Percentiles rank a stretch among this genome's conserved stretches.
Conservation (phyloP, 2,113 vertebrate species). For the Arothron firmamentum region DNA sequence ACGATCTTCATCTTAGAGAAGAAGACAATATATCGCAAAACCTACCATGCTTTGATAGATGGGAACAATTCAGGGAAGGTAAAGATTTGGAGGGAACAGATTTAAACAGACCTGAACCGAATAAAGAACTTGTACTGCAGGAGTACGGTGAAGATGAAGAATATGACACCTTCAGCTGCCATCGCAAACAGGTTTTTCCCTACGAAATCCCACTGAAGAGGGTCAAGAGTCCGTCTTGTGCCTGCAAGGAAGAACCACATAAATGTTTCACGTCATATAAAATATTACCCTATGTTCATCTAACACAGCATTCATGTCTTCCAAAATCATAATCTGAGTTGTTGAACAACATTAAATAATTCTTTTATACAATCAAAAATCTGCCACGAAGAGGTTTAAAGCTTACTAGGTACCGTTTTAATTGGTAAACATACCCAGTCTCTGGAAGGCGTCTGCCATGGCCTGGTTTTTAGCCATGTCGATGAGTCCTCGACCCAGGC, state of each 20-base stretch:
- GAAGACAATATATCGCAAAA: too few species aligned
- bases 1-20: neutral
- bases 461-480: constrained; percentile 83
- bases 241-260: constrained; percentile 52
- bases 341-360: too few species aligned
- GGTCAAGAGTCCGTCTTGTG: constrained; percentile 63
- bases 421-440: constrained; percentile 64
- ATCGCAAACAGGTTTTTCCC: constrained; percentile 81
- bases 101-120: constrained; percentile 54
- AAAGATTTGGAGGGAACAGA: neutral
- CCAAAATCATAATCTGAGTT: too few species aligned
- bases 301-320: too few species aligned
- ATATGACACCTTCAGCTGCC: constrained; percentile 73
- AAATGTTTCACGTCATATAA: neutral
- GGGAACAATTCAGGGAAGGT: neutral
- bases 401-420: neutral
- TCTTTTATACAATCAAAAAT: too few species aligned
- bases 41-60: too few species aligned
- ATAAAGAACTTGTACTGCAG: constrained; percentile 80
- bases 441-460: constrained; percentile 72
- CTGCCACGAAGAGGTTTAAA: neutral
- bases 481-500: constrained; percentile 79
- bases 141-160: constrained; percentile 78
- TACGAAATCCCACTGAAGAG: constrained; percentile 77
- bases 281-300: too few species aligned